Evolutionary conservation across 2,113 vertebrate genomes (phyloP), one percentile per base, ranked within the genome.

Genomic region (Serilophus lunatus): DNA sequence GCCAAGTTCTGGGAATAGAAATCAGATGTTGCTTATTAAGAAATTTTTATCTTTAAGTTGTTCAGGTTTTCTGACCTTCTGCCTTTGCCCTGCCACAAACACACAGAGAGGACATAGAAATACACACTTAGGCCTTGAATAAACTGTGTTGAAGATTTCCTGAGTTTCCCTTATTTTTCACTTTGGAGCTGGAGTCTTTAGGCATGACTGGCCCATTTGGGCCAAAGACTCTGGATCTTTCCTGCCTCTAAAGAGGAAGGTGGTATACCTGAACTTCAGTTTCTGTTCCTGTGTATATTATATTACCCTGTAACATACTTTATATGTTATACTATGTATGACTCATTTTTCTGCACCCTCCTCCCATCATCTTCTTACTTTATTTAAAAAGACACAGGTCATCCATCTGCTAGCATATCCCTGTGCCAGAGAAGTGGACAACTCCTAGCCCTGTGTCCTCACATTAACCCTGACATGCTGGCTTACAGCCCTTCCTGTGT

Each of bases 401-500:
- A 49, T 38, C 31, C 47, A 57, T 25, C 51, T 71, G 9, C 79
- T 23, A 25, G 4, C 33, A 9, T 2, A 19, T 45, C 36, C 54
- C 15, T 31, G 57, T 75, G 33, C 78, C 51, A 42, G 16, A 33
- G 20, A 23, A 31, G 45, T 0, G 1, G 42, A 4, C 31, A 19
- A 12, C 14, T 76, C n/a, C 44, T 12, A 6, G 40, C 23, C 2
- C 25, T 20, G 31, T 54, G 61, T 59, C 44, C 49, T 31, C 7
- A 3, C 6, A 7, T n/a, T 38, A 56, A 40, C 49, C 38, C 63
- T 4, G 20, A 10, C 0, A 0, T 24, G 35, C 13, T 64, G 53
- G 69, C 4, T 65, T 23, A 7, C 1, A 44, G 49, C 22, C 20
- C 35, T 65, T 33, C 12, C 12, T 3, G 0, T 5, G 11, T 8